phyloP scores from a whole-genome alignment of 2,888 invertebrate species.

The Stramonita haemastoma region DNA sequence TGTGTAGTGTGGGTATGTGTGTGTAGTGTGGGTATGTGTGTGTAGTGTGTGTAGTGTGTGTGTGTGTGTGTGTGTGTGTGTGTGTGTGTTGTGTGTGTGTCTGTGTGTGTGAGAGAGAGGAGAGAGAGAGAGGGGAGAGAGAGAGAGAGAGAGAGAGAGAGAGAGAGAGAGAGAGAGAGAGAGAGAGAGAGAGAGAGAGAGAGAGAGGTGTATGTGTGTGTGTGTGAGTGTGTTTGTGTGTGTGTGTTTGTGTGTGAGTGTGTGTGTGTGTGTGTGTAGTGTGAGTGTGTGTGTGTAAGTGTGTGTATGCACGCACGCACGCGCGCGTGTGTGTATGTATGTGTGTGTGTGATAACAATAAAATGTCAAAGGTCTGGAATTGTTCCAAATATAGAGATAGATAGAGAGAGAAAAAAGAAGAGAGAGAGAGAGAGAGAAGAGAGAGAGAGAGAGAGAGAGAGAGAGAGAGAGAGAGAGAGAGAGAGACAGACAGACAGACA shows the following conservation, averaged over 20 bases:
- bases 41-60: too few species aligned
- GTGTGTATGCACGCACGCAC: not conserved
- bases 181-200: not conserved
- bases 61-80: too few species aligned
- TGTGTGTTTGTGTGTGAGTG: too few species aligned
- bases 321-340: not conserved
- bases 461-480: not conserved
- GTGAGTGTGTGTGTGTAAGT: not conserved
- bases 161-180: not conserved
- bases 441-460: slow-evolving; percentile 24
- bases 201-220: too few species aligned
- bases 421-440: not conserved
- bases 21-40: too few species aligned
- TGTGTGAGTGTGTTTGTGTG: too few species aligned
- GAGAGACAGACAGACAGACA: not conserved
- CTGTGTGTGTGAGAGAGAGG: too few species aligned
- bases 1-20: too few species aligned
- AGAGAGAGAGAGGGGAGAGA: not conserved
- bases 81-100: too few species aligned
- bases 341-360: not conserved
- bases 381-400: not conserved
- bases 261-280: too few species aligned
- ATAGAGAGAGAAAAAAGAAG: not conserved
- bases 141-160: not conserved
- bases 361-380: too few species aligned